phyloP scores from a whole-genome alignment of 2,113 vertebrate species.

The Nymphicus hollandicus region DNA sequence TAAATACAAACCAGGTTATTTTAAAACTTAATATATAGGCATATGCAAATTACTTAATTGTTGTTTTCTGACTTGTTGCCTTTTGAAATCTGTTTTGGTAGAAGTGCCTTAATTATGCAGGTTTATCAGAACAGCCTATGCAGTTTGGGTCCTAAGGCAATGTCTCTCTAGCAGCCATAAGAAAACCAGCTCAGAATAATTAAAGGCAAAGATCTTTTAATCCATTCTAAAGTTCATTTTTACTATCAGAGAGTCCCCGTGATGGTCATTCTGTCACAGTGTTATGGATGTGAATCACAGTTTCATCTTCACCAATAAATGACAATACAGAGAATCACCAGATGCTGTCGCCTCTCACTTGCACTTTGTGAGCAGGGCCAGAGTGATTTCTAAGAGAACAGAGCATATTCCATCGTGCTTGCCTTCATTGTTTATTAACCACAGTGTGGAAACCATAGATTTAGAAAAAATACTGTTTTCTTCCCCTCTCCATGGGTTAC shows the following conservation, averaged over 20 bases:
- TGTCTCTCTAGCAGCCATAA: neutral
- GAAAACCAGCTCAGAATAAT: neutral
- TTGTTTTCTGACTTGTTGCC: constrained; percentile 17
- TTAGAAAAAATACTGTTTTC: neutral
- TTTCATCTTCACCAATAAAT: constrained; percentile 39
- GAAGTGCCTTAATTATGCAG: constrained; percentile 53
- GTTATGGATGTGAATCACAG: neutral
- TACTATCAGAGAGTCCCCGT: neutral
- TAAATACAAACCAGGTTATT: constrained; percentile 23
- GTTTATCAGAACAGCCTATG: neutral
- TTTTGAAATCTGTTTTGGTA: constrained; percentile 19
- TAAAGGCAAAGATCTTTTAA: constrained; percentile 10
- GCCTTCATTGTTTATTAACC: neutral
- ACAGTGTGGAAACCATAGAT: neutral
- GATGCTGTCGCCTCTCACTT: constrained; percentile 25
- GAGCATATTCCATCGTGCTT: neutral
- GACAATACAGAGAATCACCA: neutral
- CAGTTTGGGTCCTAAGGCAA: neutral
- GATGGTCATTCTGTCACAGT: neutral
- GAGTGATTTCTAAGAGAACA: neutral
- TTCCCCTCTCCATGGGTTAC: neutral
- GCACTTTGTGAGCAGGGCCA: neutral
- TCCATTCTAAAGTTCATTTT: neutral
- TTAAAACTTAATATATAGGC: constrained; percentile 41
- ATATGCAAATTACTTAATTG: neutral